Base-by-base conservation (phyloP, 2,888 invertebrate genomes). In the Blomia tropicalis region DNA sequence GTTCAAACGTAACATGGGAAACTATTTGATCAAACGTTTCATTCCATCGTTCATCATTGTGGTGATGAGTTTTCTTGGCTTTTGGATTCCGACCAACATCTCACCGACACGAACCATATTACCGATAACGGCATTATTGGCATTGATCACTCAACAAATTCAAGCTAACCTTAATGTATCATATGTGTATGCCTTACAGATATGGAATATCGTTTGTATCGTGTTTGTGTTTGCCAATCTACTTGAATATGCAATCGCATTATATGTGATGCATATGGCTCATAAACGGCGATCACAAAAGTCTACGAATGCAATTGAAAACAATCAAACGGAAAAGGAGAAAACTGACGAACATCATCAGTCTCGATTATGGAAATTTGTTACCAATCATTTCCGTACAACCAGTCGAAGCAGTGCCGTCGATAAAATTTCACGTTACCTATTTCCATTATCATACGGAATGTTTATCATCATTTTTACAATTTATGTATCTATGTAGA, bases 61-160 rank as follows among this genome's bases (percentile, higher is more conserved):
- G 23, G 22, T 23, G 4, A 61, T 61, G 54, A 36, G 36, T 19
- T 56, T 61, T n/a, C 31, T 61, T 11, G 61, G 61, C 14, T 61
- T 61, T 19, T 62, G 62, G 62, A 62, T 62, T 2, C 62, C 62
- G 29, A 58, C 58, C 7, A 32, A 56, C 22, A 36, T 56, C 14
- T 56, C 56, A 25, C 56, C 62, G 23, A 51, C 62, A 5, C 22
- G 62, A 2, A 30, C 58, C 5, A 27, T 51, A 2, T 29, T 62
- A 4, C 56, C 58, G 5, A 58, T 62, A 1, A 62, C 62, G n/a
- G 58, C 62, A 19, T 27, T 62, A 2, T 36, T 62, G 31, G 62
- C 62, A 31, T n/a, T 62, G 43, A 62, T 62, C 7, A 43, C 62
- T 1, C 62, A 62, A 47, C 62, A 62, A 47, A 58, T 62, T 43